phyloP scores from a whole-genome alignment of 2,888 invertebrate species.

The Holacanthella duospinosa region DNA sequence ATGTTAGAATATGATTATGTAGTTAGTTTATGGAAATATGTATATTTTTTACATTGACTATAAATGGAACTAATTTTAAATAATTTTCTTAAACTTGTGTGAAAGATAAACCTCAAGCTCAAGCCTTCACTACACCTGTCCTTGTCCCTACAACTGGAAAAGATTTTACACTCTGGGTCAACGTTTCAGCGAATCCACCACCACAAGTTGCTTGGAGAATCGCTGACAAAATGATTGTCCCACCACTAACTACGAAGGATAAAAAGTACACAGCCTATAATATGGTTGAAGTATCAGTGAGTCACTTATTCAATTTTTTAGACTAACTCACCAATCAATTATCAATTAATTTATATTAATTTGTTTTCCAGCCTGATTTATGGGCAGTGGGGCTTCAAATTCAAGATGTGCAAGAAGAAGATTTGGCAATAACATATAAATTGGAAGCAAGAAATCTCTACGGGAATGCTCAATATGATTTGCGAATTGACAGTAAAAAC shows the following conservation, averaged over 20 bases:
- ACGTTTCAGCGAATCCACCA: conserved; percentile 33
- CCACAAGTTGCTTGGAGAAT: conserved; percentile 27
- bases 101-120: conserved; percentile 27
- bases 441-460: conserved; percentile 22
- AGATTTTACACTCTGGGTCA: conserved; percentile 24
- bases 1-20: no score
- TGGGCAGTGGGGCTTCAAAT: conserved; percentile 26
- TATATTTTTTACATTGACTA: no score
- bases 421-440: conserved; percentile 25
- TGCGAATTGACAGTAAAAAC: conserved; percentile 22
- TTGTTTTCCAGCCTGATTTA: conserved; percentile 18
- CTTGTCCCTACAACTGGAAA: conserved; percentile 27
- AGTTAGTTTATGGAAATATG: no score
- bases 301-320: neutral
- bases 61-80: no score
- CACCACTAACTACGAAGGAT: conserved; percentile 1
- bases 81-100: no score
- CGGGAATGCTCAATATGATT: conserved; percentile 25
- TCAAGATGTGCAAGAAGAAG: conserved; percentile 28
- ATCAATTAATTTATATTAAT: no score
- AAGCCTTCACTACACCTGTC: conserved; percentile 14
- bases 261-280: neutral
- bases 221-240: conserved; percentile 8
- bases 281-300: neutral
- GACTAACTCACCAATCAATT: neutral